Evolutionary conservation across 1,140 invertebrate genomes (phyloP).

Genomic region (Drosophila pandora): DNA sequence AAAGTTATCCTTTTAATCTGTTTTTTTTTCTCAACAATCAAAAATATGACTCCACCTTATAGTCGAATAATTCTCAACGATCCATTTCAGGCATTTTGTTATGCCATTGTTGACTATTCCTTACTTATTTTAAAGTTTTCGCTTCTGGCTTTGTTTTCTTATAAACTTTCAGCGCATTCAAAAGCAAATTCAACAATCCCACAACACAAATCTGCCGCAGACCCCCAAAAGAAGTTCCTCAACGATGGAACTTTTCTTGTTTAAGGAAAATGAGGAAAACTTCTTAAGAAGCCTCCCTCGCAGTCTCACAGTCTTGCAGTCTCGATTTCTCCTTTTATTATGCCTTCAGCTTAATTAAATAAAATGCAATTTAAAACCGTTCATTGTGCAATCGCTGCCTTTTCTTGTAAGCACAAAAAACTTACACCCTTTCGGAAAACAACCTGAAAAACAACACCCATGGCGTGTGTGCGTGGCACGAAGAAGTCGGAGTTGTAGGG

Average conservation of each 20-base stretch:
- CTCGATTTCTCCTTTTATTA: conserved; percentile 33
- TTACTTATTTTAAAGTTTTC: conserved; percentile 3
- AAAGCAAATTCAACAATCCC: conserved; percentile 34
- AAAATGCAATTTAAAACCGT: conserved; percentile 71
- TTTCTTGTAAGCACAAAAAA: conserved; percentile 31
- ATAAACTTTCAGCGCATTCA: conserved; percentile 20
- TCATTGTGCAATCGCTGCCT: conserved; percentile 58
- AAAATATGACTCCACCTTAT: neutral
- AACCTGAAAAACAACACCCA: conserved; percentile 71
- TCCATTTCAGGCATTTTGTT: neutral
- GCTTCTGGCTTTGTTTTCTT: neutral
- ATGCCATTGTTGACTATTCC: conserved; percentile 6
- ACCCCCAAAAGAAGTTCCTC: conserved; percentile 18
- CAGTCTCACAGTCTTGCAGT: neutral
- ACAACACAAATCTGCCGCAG: conserved; percentile 37
- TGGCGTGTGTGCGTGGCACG: conserved; percentile 18
- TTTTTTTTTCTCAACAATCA: neutral
- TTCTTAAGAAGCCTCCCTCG: conserved; percentile 11
- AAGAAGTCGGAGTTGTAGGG: conserved; percentile 4
- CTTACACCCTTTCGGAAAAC: conserved; percentile 17
- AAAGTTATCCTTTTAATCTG: neutral
- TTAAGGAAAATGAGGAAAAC: conserved; percentile 40
- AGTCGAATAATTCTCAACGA: neutral
- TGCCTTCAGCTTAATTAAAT: conserved; percentile 70
- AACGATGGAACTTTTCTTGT: conserved; percentile 25